Base-by-base conservation (phyloP, 2,888 invertebrate genomes). In the Drosophila birchii region DNA sequence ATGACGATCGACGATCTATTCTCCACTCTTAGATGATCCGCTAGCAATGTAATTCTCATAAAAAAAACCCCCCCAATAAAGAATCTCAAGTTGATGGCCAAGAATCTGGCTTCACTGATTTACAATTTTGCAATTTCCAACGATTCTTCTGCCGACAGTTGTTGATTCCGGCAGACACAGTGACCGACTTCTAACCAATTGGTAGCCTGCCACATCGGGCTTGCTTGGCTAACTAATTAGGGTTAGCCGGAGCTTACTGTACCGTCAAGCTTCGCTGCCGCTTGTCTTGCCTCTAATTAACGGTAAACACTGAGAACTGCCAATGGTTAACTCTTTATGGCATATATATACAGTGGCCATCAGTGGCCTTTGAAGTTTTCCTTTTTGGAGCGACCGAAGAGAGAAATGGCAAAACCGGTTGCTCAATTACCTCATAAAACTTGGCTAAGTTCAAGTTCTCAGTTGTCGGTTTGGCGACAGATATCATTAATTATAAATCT, bases 321-420 rank as follows among this genome's bases (percentile, higher is more conserved):
- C 44, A 23, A n/a, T 60, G 11, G 23, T 14, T 23, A 62, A 49
- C 47, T 36, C 70, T 78, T 66, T 51, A 64, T 66, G 51, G 64
- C 29, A 53, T 9, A 32, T 0, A 51, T 5, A 32, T 0, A 47
- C 8, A 12, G 8, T 3, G 26, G 20, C 49, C 26, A 9, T 63
- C 36, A n/a, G n/a, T n/a, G n/a, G 34, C 34, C 79, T 84, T 87
- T 82, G 75, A 86, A 57, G 83, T 38, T 69, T 76, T 79, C 77
- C 71, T 81, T 76, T 76, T 76, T 59, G 51, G 66, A 66, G 66
- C 49, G 29, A 12, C 6, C 9, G 9, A 16, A 32, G 32, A 49
- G 49, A 51, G 41, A 29, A 51, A 63, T 63, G 64, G 51, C 56
- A 56, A 56, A 72, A 72, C 71, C 71, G 71, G 71, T 72, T 72